Evolutionary conservation across 2,888 invertebrate species (phyloP).

Genomic region (Lepidocyrtoides sp.): DNA sequence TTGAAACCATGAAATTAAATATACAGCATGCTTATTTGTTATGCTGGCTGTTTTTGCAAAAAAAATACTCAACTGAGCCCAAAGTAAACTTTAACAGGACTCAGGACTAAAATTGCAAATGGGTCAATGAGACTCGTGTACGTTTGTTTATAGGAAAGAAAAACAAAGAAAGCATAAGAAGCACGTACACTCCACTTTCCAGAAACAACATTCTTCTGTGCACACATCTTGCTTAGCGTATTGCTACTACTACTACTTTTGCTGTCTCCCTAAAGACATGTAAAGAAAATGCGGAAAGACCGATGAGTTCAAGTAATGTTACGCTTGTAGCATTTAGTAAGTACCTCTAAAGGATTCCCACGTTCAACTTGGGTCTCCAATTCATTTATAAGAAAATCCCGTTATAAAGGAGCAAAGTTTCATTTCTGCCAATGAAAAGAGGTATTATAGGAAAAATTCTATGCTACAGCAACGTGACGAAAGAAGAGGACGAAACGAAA

Average conservation of each 20-base stretch:
- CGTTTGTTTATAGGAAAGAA: neutral
- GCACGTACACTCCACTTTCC: neutral
- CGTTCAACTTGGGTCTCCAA: constrained; percentile 6
- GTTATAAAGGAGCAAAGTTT: neutral
- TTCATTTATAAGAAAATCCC: constrained; percentile 11
- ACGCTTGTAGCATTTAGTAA: neutral
- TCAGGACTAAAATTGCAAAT: constrained; percentile 32
- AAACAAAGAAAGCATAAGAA: neutral
- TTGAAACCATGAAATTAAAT: no score
- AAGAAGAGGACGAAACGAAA: neutral
- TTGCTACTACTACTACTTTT: neutral
- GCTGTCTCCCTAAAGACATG: neutral
- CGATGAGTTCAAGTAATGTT: neutral
- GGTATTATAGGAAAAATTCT: neutral
- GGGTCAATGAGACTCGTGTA: constrained; percentile 28
- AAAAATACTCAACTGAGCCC: neutral
- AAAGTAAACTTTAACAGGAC: neutral
- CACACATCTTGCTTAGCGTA: neutral
- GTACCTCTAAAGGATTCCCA: neutral
- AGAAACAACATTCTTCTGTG: neutral
- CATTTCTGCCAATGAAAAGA: neutral
- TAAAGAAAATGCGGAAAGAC: neutral
- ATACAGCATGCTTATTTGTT: no score
- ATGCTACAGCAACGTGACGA: neutral
- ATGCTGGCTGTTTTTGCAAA: constrained; percentile 15